phyloP scores from a whole-genome alignment of 2,888 invertebrate species.

The Pardosa pseudoannulata region DNA sequence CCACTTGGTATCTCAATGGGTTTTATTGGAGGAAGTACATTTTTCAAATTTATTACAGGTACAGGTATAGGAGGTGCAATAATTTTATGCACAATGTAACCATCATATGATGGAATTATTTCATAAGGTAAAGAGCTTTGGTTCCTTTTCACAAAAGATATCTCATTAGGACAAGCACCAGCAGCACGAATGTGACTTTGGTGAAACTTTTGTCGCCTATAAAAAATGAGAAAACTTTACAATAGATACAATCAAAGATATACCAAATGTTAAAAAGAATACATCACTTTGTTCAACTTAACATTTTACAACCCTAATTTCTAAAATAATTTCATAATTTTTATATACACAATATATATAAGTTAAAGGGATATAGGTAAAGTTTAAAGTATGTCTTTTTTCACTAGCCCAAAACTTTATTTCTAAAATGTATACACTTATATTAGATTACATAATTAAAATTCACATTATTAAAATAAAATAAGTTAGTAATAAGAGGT shows the following conservation, averaged over 20 bases:
- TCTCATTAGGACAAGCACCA: neutral
- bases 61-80: neutral
- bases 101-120: neutral
- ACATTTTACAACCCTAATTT: too few relatives aligned
- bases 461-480: too few relatives aligned
- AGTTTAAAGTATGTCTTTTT: too few relatives aligned
- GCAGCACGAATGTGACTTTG: conserved; percentile 38
- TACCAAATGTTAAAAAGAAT: neutral
- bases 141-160: neutral
- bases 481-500: too few relatives aligned
- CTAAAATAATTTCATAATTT: too few relatives aligned
- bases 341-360: too few relatives aligned
- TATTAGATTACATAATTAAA: too few relatives aligned
- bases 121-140: neutral
- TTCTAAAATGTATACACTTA: too few relatives aligned
- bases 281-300: neutral
- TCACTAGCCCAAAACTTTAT: too few relatives aligned
- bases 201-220: conserved; percentile 52
- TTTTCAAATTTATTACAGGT: neutral
- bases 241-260: too few relatives aligned
- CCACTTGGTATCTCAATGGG: neutral
- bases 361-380: too few relatives aligned
- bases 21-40: conserved; percentile 18
- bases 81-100: neutral
- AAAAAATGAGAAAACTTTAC: neutral